Conservation (phyloP, 2,888 invertebrate species). For the Oeneis ivallda region DNA sequence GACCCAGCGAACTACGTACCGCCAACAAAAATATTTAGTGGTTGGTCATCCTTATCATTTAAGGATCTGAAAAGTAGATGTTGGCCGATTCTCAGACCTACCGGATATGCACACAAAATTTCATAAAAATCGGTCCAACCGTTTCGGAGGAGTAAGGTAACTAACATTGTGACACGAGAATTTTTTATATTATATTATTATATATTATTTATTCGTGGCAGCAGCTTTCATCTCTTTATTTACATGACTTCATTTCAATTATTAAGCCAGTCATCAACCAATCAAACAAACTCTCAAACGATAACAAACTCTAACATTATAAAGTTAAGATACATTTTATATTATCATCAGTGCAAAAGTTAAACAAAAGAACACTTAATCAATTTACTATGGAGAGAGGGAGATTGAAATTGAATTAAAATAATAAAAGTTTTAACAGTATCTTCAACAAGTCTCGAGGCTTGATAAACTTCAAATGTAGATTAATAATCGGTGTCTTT, state of each 20-base stretch:
- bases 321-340: neutral
- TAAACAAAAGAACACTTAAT: constrained; percentile 9
- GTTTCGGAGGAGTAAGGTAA: no score
- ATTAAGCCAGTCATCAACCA: constrained; percentile 13
- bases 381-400: constrained; percentile 14
- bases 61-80: no score
- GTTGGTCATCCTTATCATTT: no score
- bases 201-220: neutral
- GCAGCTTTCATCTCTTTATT: neutral
- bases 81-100: no score
- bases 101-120: no score
- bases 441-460: neutral
- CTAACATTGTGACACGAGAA: no score
- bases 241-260: neutral
- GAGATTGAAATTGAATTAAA: constrained; percentile 14
- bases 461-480: neutral
- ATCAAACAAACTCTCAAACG: neutral
- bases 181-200: no score
- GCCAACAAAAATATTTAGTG: no score
- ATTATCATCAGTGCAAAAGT: neutral
- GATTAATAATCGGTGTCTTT: neutral
- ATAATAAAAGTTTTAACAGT: constrained; percentile 3
- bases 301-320: neutral
- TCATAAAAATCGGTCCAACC: no score
- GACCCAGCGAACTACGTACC: no score